Percentiles rank a stretch among this genome's conserved stretches.
phyloP scores from a whole-genome alignment of 2,797 vertebrate genomes.

The Galagoides demidoff region DNA sequence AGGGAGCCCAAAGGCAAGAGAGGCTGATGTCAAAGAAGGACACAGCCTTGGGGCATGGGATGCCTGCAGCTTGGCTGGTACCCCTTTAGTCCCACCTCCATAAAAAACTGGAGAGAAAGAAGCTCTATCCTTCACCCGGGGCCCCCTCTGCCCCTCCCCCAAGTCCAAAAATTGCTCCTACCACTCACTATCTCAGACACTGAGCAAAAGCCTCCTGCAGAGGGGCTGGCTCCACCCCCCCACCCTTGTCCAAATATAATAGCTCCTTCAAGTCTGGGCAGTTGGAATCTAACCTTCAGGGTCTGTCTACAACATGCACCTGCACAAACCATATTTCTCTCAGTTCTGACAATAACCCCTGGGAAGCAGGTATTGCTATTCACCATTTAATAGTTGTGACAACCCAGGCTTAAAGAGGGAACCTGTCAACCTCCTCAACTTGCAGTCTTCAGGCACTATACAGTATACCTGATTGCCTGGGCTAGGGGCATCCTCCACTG shows the following conservation, averaged over 20 bases:
- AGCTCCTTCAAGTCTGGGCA: background rate
- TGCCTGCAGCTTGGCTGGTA: background rate
- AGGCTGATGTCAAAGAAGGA: too few species aligned
- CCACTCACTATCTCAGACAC: background rate
- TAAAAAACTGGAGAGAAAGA: background rate
- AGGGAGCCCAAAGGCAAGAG: background rate
- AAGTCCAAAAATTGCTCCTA: background rate
- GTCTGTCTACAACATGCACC: background rate
- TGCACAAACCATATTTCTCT: background rate
- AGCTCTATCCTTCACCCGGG: background rate
- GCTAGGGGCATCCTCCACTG: background rate
- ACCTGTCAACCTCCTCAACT: background rate
- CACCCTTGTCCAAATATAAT: background rate
- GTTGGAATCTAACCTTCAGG: background rate
- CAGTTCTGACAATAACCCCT: background rate
- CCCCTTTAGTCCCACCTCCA: background rate
- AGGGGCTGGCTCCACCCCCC: background rate
- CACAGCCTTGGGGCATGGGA: background rate
- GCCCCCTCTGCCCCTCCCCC: background rate
- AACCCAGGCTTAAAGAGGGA: background rate
- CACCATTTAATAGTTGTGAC: background rate
- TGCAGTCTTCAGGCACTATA: fast-evolving
- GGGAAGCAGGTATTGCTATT: background rate
- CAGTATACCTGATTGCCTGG: background rate
- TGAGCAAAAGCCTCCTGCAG: background rate